Evolutionary conservation across 1,140 invertebrate genomes (phyloP).

Genomic region (Macrobrachium rosenbergii): DNA sequence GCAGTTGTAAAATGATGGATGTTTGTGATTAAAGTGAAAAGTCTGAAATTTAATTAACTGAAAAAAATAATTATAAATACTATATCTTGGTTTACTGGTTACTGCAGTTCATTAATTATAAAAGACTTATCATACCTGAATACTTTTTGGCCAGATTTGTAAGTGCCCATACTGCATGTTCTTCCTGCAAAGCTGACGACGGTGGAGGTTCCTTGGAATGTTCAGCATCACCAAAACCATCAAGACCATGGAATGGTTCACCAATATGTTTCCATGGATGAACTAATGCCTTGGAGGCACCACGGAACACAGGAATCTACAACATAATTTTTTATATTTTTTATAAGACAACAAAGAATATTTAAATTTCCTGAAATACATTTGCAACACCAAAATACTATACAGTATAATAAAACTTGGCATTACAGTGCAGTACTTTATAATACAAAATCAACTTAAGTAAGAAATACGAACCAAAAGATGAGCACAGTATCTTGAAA

Average conservation of each 20-base stretch:
- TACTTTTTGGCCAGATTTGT: conserved; percentile 72
- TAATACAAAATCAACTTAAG: not conserved
- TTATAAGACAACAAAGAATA: not conserved
- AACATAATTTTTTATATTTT: conserved; percentile 6
- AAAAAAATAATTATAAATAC: too few relatives aligned
- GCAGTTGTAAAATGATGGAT: too few relatives aligned
- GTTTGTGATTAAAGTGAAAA: too few relatives aligned
- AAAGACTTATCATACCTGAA: conserved; percentile 68
- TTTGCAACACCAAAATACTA: not conserved
- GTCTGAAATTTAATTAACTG: too few relatives aligned
- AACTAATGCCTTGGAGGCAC: conserved; percentile 67
- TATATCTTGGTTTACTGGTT: too few relatives aligned
- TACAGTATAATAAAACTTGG: not conserved
- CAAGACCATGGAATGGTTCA: conserved; percentile 74
- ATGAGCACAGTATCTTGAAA: not conserved
- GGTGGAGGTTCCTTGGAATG: conserved; percentile 60
- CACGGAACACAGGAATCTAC: conserved; percentile 70
- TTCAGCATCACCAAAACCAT: conserved; percentile 78
- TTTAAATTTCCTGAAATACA: not conserved
- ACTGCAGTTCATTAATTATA: too few relatives aligned
- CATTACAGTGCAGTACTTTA: not conserved
- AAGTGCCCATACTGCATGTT: conserved; percentile 72
- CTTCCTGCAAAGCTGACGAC: conserved; percentile 58
- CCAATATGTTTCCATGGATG: conserved; percentile 66
- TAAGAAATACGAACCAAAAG: too few relatives aligned